Evolutionary conservation across 2,797 vertebrate species (phyloP).

Genomic region (Sebastes hubbsi): DNA sequence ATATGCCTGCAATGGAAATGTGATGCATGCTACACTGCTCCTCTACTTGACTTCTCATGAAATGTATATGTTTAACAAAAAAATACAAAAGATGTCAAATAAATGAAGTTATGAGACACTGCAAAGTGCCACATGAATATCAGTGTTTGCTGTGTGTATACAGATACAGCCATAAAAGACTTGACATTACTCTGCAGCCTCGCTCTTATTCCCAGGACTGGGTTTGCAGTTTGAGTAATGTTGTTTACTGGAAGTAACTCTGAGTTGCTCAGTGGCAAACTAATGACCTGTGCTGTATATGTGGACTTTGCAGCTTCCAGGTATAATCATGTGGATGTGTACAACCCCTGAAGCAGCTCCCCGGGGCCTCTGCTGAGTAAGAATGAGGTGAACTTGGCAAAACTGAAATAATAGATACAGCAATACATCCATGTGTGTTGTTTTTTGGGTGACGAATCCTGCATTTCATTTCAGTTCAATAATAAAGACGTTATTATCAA

Average conservation of each 20-base stretch:
- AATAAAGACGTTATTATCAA: neutral
- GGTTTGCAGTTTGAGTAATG: slow-evolving; percentile 33
- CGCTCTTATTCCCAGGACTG: slow-evolving; percentile 8
- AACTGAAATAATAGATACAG: slow-evolving; percentile 25
- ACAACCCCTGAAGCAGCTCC: slow-evolving; percentile 28
- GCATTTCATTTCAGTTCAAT: slow-evolving; percentile 2
- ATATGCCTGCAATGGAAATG: slow-evolving; percentile 80
- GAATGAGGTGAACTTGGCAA: slow-evolving; percentile 35
- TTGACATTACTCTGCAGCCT: slow-evolving; percentile 23
- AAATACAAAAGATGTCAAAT: slow-evolving; percentile 67
- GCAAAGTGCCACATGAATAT: slow-evolving; percentile 53
- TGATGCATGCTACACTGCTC: slow-evolving; percentile 81
- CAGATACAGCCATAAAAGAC: slow-evolving; percentile 8
- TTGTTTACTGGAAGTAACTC: slow-evolving; percentile 32
- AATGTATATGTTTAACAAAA: slow-evolving; percentile 78
- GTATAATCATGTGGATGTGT: slow-evolving; percentile 42
- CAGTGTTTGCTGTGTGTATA: slow-evolving; percentile 39
- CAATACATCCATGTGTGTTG: slow-evolving; percentile 31
- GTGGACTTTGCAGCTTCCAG: slow-evolving; percentile 49
- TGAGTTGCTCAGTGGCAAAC: slow-evolving; percentile 24
- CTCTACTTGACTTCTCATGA: slow-evolving; percentile 76
- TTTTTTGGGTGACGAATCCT: slow-evolving; percentile 1
- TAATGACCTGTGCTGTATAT: slow-evolving; percentile 42
- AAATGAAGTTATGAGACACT: slow-evolving; percentile 61
- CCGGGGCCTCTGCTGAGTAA: slow-evolving; percentile 20